Base-by-base conservation (phyloP, 2,113 vertebrate species). In the Onychostoma macrolepis region DNA sequence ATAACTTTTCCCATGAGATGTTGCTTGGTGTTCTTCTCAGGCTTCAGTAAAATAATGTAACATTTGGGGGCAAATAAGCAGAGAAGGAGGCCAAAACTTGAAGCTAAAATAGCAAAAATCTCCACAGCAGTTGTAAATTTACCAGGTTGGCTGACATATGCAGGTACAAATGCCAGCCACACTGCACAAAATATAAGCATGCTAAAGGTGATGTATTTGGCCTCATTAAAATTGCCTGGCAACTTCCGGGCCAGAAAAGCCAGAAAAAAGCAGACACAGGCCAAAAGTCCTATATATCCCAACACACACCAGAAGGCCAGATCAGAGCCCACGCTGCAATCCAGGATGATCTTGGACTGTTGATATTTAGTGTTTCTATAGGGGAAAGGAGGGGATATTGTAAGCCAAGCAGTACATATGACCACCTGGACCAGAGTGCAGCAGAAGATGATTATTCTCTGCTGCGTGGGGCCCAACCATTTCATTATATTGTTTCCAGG, bases 181-280 rank as follows among this genome's bases (percentile, higher is more conserved):
- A 92, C 91, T 24, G 90, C 88, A 84, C 90, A 91, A 56, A 92
- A 91, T 48, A 91, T 92, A 69, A 92, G 69, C 89, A 91, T 91
- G 77, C 91, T 92, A 76, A 92, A 91, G 30, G 90, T 92, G 65
- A 91, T 91, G 48, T 83, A 92, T 33, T 89, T 92, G 0, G 91
- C 91, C 84, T 92, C 90, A 13, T 91, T 91, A 77, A 90, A 92
- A 65, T 88, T 90, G 4, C 87, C 91, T 21, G 91, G 91, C 0
- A 91, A 86, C 26, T 89, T 90, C 4, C 90, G 83, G 0, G 90
- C 90, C 24, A 91, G 30, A 61, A 92, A 91, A 17, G 91, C 91
- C 58, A 92, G 72, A 72, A 90, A n/a, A 84, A 92, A 92, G 26
- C 91, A 91, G 69, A 91, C 38, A 41, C 33, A 74, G 21, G 90